Evolutionary conservation across 2,113 vertebrate genomes (phyloP), one percentile per base, ranked within the genome.

Genomic region (Catharus fuscescens): DNA sequence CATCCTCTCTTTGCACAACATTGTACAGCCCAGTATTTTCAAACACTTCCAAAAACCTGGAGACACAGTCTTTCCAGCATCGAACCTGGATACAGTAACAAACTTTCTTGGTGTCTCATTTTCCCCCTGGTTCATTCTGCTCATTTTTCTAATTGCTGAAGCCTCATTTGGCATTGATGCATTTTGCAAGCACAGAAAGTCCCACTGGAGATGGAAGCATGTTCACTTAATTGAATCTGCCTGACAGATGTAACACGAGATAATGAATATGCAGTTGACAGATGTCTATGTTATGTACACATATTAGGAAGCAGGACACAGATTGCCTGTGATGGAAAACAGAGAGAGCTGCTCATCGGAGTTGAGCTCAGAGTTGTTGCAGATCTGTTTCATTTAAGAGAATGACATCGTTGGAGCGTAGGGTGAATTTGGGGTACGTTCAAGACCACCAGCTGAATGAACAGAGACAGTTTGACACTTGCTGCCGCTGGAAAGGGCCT

Each of bases 211-310:
- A 59, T 71, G 81, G 81, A 73, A 62, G 74, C 40, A 48, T 31
- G 31, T 76, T 92, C 69, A 47, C 44, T 67, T 92, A 91, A 85
- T 89, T 64, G 76, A 86, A 77, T 77, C 34, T 93, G 86, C 80
- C 83, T 80, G 76, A 47, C 80, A 97, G 88, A 94, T 92, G 91
- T 83, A 83, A 78, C 0, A 2, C 59, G 2, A 92, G 91, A 52
- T 64, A 92, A 88, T 36, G 62, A 95, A 40, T 80, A 52, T 6
- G 8, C 69, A 90, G 67, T 62, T 86, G 88, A 84, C 72, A 92
- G 77, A 90, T 70, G 64, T 92, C 86, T 93, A 2, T 17, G 85
- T 71, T 57, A 14, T 38, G 82, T 90, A 78, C 69, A 70, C 62
- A 17, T 59, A 84, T 60, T 74, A 86, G 62, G 50, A 90, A 73